A percentile compares a stretch with the other conserved stretches of the same genome.
These are phyloP conservation scores for Myopa tessellatipennis DNA, from an alignment of 2,888 invertebrate species.

Conservation along the genomic window DNA sequence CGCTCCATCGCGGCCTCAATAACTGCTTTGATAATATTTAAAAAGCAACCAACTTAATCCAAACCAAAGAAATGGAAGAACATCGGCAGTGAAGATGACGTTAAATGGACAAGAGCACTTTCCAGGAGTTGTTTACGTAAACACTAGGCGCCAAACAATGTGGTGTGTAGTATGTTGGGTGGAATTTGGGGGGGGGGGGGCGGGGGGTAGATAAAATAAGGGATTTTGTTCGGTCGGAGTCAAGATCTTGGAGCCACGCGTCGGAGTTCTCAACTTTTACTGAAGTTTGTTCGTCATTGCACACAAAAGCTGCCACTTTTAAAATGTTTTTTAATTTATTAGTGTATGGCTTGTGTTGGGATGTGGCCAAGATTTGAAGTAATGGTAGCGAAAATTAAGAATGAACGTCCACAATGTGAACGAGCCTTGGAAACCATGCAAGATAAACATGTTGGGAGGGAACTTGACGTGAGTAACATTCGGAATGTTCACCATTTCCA, in stretches of 20 bases:
- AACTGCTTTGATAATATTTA: constrained; percentile 51
- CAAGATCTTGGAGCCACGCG: too few species aligned
- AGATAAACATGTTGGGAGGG: too few species aligned
- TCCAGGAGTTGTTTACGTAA: constrained; percentile 64
- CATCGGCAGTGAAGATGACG: constrained; percentile 26
- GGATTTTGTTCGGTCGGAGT: too few species aligned
- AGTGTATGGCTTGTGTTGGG: constrained; percentile 52
- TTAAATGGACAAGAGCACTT: constrained; percentile 23
- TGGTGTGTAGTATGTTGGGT: constrained; percentile 24
- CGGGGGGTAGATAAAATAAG: too few species aligned
- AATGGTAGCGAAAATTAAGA: background rate
- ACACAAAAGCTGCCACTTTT: too few species aligned
- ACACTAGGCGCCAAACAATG: constrained; percentile 67
- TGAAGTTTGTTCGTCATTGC: too few species aligned
- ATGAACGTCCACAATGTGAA: constrained; percentile 25
- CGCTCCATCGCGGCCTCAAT: background rate
- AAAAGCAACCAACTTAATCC: constrained; percentile 49
- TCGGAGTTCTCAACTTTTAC: too few species aligned
- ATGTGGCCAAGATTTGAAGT: constrained; percentile 14
- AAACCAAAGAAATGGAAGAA: constrained; percentile 44
- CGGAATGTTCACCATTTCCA: too few species aligned
- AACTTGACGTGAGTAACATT: too few species aligned
- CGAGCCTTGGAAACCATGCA: constrained; percentile 7
- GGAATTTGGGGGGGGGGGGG: too few species aligned
- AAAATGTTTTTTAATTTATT: too few species aligned